These are phyloP conservation scores for Eristalis tenax DNA, from an alignment of 2,888 invertebrate genomes.

Conservation along the genomic window DNA sequence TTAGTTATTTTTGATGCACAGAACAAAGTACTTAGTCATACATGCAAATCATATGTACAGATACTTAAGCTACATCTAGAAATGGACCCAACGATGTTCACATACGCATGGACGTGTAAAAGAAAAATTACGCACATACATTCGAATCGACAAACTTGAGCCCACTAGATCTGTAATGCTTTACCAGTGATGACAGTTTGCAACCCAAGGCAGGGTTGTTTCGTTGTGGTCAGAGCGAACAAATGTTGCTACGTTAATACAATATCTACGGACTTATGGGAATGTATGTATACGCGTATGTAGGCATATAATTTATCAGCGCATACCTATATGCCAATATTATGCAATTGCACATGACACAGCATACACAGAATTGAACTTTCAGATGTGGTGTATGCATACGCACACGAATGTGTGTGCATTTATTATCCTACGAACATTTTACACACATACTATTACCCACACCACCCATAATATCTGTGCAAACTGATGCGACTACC, in stretches of 20 bases:
- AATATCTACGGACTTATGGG: neutral
- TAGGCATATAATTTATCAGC: neutral
- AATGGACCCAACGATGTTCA: neutral
- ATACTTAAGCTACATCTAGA: neutral
- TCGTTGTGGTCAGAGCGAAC: conserved; percentile 65
- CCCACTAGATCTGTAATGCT: neutral
- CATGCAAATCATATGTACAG: too few species aligned
- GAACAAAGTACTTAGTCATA: too few species aligned
- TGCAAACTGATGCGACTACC: conserved; percentile 24
- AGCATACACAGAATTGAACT: conserved; percentile 35
- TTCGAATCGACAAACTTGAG: neutral
- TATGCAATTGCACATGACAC: neutral
- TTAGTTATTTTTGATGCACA: too few species aligned
- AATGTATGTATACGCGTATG: neutral
- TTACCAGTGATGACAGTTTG: conserved; percentile 58
- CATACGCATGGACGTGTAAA: neutral
- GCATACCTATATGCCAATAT: neutral
- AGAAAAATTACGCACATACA: neutral
- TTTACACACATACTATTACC: conserved; percentile 30
- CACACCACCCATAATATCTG: neutral
- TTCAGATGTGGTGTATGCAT: conserved; percentile 21
- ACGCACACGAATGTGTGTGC: conserved; percentile 25
- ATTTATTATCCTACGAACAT: conserved; percentile 58
- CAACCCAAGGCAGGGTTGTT: conserved; percentile 45
- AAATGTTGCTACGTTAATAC: conserved; percentile 44